phyloP scores from a whole-genome alignment of 1,140 invertebrate species.

The Ptiloglossa arizonensis region DNA sequence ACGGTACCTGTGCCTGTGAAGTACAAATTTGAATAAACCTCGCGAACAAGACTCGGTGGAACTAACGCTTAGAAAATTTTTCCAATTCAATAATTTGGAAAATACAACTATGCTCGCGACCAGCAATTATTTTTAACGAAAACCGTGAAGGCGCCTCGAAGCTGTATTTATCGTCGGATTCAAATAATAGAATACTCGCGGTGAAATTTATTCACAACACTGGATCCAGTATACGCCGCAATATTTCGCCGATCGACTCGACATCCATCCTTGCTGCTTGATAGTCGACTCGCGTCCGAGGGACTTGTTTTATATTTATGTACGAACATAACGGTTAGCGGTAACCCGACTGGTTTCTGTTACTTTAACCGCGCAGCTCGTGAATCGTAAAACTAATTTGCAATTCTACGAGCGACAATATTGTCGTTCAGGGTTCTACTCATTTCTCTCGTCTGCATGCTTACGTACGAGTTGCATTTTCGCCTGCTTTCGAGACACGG shows the following conservation, averaged over 20 bases:
- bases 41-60: too few species aligned
- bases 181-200: conserved; percentile 20
- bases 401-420: conserved; percentile 44
- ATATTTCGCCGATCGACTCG: conserved; percentile 52
- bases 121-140: neutral
- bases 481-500: neutral
- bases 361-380: conserved; percentile 38
- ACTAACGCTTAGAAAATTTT: too few species aligned
- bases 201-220: conserved; percentile 34
- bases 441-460: neutral
- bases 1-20: too few species aligned
- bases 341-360: conserved; percentile 45
- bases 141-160: too few species aligned
- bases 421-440: neutral
- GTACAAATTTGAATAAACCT: too few species aligned
- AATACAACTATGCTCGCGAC: too few species aligned
- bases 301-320: conserved; percentile 57
- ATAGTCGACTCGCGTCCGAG: conserved; percentile 58
- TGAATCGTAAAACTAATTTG: conserved; percentile 49
- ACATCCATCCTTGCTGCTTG: conserved; percentile 62
- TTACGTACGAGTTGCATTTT: neutral
- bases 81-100: too few species aligned
- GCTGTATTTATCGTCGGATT: neutral
- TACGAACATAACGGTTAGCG: conserved; percentile 44
- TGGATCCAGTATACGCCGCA: conserved; percentile 3